Percentiles rank a stretch among this genome's conserved stretches.
phyloP scores from a whole-genome alignment of 2,888 invertebrate genomes.

The Philopedon plagiatum region DNA sequence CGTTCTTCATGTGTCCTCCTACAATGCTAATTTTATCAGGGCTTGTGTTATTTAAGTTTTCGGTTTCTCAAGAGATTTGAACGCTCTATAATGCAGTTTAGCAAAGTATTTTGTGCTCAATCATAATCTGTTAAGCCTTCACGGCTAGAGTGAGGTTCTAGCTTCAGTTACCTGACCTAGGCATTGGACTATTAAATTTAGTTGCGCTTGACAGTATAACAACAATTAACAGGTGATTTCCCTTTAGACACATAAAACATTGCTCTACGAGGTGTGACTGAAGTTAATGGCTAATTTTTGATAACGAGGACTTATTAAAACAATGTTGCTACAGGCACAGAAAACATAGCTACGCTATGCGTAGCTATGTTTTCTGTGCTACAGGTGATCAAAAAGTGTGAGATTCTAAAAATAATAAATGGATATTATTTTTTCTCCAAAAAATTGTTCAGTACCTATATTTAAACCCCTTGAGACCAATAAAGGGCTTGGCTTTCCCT shows the following conservation, averaged over 20 bases:
- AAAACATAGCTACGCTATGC: no score
- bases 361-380: no score
- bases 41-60: slow-evolving; percentile 24
- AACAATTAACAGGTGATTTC: slow-evolving; percentile 44
- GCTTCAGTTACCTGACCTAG: slow-evolving; percentile 39
- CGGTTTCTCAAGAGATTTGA: slow-evolving; percentile 13
- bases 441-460: no score
- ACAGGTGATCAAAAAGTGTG: no score
- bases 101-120: slow-evolving; percentile 29
- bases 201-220: slow-evolving; percentile 36
- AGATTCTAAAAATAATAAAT: no score
- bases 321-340: no score
- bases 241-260: slow-evolving; percentile 31
- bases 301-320: not conserved
- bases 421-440: no score
- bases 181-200: slow-evolving; percentile 38
- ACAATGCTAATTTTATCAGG: slow-evolving; percentile 14
- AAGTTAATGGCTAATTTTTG: not conserved
- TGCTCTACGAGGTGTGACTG: slow-evolving; percentile 27
- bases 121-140: slow-evolving; percentile 32
- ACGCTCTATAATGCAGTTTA: slow-evolving; percentile 22
- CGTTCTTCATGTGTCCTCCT: no score
- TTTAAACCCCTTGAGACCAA: no score
- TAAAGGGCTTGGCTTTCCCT: no score
- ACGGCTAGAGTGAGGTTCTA: slow-evolving; percentile 20